Evolutionary conservation across 2,797 vertebrate species (phyloP), one percentile per base, ranked within the genome.

Genomic region (Melanotaenia parkinsoni): DNA sequence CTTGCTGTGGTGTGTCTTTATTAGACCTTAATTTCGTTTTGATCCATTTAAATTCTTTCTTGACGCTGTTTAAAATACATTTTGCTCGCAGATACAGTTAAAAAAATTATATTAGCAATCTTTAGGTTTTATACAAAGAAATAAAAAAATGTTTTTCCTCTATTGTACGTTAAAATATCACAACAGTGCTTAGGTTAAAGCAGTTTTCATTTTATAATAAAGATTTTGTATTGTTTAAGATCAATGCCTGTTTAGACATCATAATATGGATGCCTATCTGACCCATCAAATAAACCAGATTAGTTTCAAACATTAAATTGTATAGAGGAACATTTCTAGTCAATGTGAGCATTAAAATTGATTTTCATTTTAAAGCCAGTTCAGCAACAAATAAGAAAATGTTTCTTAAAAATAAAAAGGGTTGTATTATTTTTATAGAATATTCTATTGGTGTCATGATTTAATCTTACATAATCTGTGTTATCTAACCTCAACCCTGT

Each of bases 401-500:
- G 0, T 10, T 14, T 9, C 3, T 20, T 26, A 26, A 2, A 12
- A 40, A 43, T 11, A 67, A 16, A n/a, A 28, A 58, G 43, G 24
- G 0, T n/a, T 3, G 35, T 6, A 10, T 20, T 71, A 37, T 30
- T 5, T 20, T 5, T 28, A 24, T 65, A 22, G 32, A 54, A 75
- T 5, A 78, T 72, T 76, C 3, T 57, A 40, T 68, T 40, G 37
- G 71, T 74, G 70, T 72, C 69, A 76, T 82, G 58, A 72, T 66
- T 75, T 83, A 78, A 84, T 72, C 69, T 91, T 91, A 91, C 35
- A 82, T 92, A 90, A 93, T 84, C 63, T 72, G 60, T 83, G 91
- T 90, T 89, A 91, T 91, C 83, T 82, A 92, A 92, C 85, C 58
- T 80, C 82, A 80, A 77, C 79, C 78, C 76, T 57, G 67, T 76